These are phyloP conservation scores for Sinodicranocentrus sp. DNA, from an alignment of 2,888 invertebrate species.

Conservation along the genomic window DNA sequence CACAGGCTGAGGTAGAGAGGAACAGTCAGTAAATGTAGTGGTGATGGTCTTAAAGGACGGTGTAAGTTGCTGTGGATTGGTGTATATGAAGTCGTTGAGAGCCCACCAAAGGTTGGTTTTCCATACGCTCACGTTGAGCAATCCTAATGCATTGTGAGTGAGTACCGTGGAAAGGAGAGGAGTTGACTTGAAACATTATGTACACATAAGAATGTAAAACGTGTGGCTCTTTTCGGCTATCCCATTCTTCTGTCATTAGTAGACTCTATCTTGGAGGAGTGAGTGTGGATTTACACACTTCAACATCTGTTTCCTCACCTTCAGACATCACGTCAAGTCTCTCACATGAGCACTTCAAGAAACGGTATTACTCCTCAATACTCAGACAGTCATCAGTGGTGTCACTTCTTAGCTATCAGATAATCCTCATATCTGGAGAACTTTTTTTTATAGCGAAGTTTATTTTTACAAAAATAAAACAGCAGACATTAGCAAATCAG, in stretches of 20 bases:
- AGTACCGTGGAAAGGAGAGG: constrained; percentile 9
- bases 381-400: too few relatives aligned
- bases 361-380: constrained; percentile 6
- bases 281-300: constrained; percentile 68
- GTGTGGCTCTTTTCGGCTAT: constrained; percentile 53
- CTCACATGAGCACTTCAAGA: constrained; percentile 49
- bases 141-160: constrained; percentile 11
- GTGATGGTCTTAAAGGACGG: constrained; percentile 66
- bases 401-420: too few relatives aligned
- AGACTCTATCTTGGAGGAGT: constrained; percentile 60
- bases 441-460: too few relatives aligned
- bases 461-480: too few relatives aligned
- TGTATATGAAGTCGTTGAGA: constrained; percentile 60
- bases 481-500: too few relatives aligned
- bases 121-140: constrained; percentile 39
- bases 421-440: too few relatives aligned
- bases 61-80: constrained; percentile 66
- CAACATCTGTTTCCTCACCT: constrained; percentile 68
- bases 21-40: constrained; percentile 55
- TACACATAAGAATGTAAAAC: constrained; percentile 7
- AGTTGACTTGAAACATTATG: not conserved
- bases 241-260: constrained; percentile 67
- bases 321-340: constrained; percentile 60
- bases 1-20: not conserved
- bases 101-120: constrained; percentile 61